Base-by-base conservation (phyloP, 2,113 vertebrate species). In the Micronycteris hirsuta region DNA sequence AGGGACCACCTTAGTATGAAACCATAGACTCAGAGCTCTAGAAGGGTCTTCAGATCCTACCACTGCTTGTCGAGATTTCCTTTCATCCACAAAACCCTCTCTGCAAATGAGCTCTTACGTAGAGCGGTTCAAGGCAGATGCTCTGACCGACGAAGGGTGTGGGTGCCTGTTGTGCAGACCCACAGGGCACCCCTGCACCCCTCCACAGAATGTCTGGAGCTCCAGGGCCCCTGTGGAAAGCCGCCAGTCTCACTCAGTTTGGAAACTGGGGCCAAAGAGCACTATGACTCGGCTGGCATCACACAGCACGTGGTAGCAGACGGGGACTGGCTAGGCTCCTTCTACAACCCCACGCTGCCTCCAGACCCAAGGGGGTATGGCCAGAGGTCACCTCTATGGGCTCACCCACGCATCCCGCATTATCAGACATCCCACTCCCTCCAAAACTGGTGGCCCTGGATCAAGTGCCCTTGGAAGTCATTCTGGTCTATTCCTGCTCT, bases 271-370 rank as follows among this genome's bases (percentile, higher is more conserved):
- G 5, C 45, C 83, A 52, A 47, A 91, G 83, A 54, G 8, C 54
- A 14, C 2, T 0, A 0, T 28, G 54, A 20, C 54, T n/a, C 47
- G 41, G 16, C 28, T 24, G 2, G 71, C 2, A 2, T 84, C 63
- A 86, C 82, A 52, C 38, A 61, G 41, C 47, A 36, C 22, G 33
- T 47, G 49, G 43, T 0, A 17, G n/a, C 58, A 73, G 9, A 38
- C 1, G 0, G 1, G 58, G 3, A 10, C 7, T 0, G 1, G n/a
- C 10, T 0, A 1, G 2, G n/a, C 7, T 58, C 9, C n/a, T 41
- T 12, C 6, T 12, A 1, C 6, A 3, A 8, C 0, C 0, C 24
- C 47, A 26, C 0, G 0, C 17, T 17, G 13, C 54, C 58, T 76
- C 76, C n/a, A 31, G 9, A 58, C 5, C 38, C 31, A 31, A n/a